Evolutionary conservation across 1,140 invertebrate species (phyloP).

Genomic region (Coelopa frigida): DNA sequence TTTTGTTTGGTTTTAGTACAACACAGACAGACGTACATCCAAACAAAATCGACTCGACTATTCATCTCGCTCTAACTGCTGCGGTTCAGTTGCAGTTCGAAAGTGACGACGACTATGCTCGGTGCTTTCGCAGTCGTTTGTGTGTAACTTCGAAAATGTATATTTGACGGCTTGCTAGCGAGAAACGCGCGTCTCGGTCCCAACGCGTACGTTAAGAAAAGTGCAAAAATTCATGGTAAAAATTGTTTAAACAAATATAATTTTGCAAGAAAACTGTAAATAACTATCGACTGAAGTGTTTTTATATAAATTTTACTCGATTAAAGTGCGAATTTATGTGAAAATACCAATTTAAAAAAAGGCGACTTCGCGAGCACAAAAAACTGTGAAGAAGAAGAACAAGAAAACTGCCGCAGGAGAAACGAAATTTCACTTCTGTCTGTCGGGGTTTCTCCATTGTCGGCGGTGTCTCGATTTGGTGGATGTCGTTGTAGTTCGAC

Average conservation of each 20-base stretch:
- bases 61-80: conserved; percentile 1
- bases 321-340: background rate
- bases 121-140: conserved; percentile 20
- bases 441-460: background rate
- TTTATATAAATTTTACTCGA: conserved; percentile 13
- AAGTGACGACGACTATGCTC: background rate
- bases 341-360: conserved; percentile 7
- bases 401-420: background rate
- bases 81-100: background rate
- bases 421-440: conserved; percentile 10
- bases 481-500: conserved; percentile 6
- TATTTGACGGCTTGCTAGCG: conserved; percentile 34
- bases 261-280: conserved; percentile 23
- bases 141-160: conserved; percentile 25
- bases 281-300: conserved; percentile 15
- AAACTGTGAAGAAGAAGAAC: conserved; percentile 6
- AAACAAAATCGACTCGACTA: background rate
- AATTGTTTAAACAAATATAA: conserved; percentile 31
- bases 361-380: conserved; percentile 14
- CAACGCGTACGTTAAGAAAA: conserved; percentile 41
- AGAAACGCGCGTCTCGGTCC: conserved; percentile 32
- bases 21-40: conserved; percentile 11
- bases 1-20: conserved; percentile 18
- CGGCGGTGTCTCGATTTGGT: background rate
- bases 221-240: conserved; percentile 43